A percentile compares a stretch with the other conserved stretches of the same genome.
Conservation (phyloP, 2,797 vertebrate species). For the Alca torda region DNA sequence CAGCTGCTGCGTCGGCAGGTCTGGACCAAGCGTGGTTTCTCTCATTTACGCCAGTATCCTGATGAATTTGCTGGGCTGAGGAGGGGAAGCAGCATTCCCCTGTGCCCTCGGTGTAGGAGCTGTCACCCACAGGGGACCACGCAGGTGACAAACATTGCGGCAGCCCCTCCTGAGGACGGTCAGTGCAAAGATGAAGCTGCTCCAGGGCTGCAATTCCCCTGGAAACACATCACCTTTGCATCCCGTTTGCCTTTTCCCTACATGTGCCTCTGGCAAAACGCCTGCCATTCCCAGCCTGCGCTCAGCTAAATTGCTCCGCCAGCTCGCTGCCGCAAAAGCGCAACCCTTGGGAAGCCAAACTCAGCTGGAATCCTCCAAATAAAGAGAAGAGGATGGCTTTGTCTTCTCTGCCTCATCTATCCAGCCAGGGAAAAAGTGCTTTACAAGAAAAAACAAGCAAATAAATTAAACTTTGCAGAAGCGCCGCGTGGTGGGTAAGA, state of each 20-base stretch:
- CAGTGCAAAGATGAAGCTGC: neutral
- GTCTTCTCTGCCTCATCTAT: neutral
- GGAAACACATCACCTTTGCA: neutral
- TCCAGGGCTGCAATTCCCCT: neutral
- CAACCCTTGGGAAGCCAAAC: neutral
- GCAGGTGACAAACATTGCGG: neutral
- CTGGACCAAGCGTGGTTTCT: neutral
- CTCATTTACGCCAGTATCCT: neutral
- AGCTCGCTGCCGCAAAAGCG: neutral
- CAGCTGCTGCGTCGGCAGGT: neutral
- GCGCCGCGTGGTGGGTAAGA: neutral
- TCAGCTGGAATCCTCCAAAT: neutral
- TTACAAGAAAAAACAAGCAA: neutral
- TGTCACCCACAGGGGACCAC: neutral
- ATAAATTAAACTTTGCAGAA: neutral
- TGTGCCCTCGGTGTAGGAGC: fast-evolving
- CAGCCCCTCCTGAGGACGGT: neutral
- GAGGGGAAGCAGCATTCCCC: neutral
- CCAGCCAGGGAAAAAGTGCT: neutral
- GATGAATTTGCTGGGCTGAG: neutral
- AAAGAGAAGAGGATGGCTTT: neutral
- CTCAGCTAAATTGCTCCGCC: neutral
- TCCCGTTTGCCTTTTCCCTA: neutral
- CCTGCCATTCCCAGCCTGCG: neutral
- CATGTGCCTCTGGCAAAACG: neutral